Conservation (phyloP, 2,113 vertebrate genomes). For the Chionodraco myersi region DNA sequence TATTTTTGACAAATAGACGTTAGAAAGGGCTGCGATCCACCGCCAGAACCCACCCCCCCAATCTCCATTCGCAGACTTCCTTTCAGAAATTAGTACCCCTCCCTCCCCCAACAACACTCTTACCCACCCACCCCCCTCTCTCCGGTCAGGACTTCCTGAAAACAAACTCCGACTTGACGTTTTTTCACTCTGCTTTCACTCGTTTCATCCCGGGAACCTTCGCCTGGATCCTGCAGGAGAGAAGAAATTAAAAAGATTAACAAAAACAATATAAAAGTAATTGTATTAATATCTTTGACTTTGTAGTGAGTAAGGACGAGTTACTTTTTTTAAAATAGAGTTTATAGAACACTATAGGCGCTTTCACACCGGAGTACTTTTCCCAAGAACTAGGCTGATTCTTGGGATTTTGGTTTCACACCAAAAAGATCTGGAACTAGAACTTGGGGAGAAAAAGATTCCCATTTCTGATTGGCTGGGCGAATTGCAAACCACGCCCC, state of each 20-base stretch:
- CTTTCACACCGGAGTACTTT: too few relatives aligned
- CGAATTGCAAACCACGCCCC: too few relatives aligned
- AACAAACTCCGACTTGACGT: constrained; percentile 40
- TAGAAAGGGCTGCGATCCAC: constrained; percentile 80
- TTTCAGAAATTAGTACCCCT: constrained; percentile 53
- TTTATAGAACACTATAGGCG: too few relatives aligned
- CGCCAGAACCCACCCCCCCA: constrained; percentile 29
- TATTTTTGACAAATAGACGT: constrained; percentile 87
- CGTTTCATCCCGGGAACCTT: constrained; percentile 96
- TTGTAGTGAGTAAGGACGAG: too few relatives aligned
- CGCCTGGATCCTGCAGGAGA: constrained; percentile 89
- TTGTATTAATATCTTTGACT: too few relatives aligned
- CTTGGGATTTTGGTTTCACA: too few relatives aligned
- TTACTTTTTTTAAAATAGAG: too few relatives aligned
- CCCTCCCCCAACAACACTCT: background rate
- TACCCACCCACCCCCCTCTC: constrained; percentile 1
- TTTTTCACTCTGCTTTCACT: constrained; percentile 88
- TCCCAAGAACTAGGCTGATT: too few relatives aligned
- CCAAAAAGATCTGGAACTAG: too few relatives aligned
- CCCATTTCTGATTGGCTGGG: too few relatives aligned
- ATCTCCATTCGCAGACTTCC: constrained; percentile 29
- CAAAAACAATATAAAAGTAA: background rate
- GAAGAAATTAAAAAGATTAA: background rate
- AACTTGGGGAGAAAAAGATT: too few relatives aligned
- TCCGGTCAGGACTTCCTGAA: constrained; percentile 59